These are phyloP conservation scores for Rhincodon typus DNA, from an alignment of 2,797 vertebrate species.

Conservation along the genomic window DNA sequence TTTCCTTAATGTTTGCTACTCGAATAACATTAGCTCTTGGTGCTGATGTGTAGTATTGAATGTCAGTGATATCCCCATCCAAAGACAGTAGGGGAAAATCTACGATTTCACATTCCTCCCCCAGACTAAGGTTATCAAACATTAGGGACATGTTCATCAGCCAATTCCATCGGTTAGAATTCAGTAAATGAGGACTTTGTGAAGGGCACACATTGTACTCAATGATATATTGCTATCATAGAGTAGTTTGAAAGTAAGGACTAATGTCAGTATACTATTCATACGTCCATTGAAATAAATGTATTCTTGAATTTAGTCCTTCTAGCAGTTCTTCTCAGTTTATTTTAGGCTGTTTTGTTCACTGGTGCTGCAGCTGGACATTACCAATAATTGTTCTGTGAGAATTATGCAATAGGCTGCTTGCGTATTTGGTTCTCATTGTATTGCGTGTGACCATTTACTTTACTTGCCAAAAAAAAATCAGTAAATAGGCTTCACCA, in stretches of 20 bases:
- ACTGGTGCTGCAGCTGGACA: background rate
- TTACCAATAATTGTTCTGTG: background rate
- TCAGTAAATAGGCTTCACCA: background rate
- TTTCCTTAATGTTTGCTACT: background rate
- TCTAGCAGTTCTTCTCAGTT: background rate
- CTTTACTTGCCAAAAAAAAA: background rate
- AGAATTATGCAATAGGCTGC: background rate
- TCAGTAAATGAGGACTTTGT: background rate
- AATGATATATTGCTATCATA: background rate
- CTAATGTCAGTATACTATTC: background rate
- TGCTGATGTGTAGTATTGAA: background rate
- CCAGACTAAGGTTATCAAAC: background rate
- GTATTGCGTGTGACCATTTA: background rate
- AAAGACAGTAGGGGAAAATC: background rate
- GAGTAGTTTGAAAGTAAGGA: background rate
- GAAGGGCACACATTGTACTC: background rate
- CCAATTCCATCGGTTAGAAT: background rate
- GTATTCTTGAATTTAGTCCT: background rate
- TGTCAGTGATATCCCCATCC: background rate
- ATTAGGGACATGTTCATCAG: background rate
- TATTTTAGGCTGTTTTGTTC: background rate
- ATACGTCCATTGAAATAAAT: background rate
- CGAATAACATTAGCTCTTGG: background rate
- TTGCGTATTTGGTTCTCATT: background rate
- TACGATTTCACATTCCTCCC: background rate